Evolutionary conservation across 2,797 vertebrate species (phyloP), one percentile per base, ranked within the genome.

Genomic region (Alcedo atthis): DNA sequence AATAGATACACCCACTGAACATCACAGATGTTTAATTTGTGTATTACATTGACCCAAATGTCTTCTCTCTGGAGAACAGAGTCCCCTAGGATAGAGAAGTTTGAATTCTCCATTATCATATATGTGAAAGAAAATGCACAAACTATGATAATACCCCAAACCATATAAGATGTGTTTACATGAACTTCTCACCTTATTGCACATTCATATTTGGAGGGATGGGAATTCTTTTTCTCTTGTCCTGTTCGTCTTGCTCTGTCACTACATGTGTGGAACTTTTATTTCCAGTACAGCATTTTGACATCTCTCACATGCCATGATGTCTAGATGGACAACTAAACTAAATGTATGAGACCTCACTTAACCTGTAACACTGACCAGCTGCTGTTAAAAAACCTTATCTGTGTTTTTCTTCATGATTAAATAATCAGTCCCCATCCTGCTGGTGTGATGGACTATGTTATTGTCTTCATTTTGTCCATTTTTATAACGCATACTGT

Each of bases 231-330:
- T 57, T 32, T 70, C 17, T 55, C 51, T 43, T 82, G 11, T 28
- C n/a, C 69, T 75, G 17, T 75, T 89, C 54, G 53, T 64, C 54
- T 67, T 78, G 45, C 45, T 91, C 53, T 61, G 32, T 70, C 61
- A 68, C 24, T 4, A 6, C 1, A 13, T 30, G 55, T 3, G 1
- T 46, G n/a, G 22, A 86, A 92, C 67, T 73, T 0, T 0, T 59
- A 63, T 81, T 91, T 84, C 75, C 85, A 63, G 62, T 83, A 46
- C 19, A 76, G 30, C 58, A 37, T 9, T 14, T 5, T 53, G 37
- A 59, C 28, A 58, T 70, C 61, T 70, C 53, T 73, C 49, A 61
- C 48, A 58, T 45, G 46, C 25, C 35, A 14, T 8, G 21, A 53
- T 93, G 76, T 85, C 70, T 85, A 33, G 35, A 21, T 26, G 43